phyloP scores from a whole-genome alignment of 2,113 vertebrate genomes.

The Eidolon helvum region DNA sequence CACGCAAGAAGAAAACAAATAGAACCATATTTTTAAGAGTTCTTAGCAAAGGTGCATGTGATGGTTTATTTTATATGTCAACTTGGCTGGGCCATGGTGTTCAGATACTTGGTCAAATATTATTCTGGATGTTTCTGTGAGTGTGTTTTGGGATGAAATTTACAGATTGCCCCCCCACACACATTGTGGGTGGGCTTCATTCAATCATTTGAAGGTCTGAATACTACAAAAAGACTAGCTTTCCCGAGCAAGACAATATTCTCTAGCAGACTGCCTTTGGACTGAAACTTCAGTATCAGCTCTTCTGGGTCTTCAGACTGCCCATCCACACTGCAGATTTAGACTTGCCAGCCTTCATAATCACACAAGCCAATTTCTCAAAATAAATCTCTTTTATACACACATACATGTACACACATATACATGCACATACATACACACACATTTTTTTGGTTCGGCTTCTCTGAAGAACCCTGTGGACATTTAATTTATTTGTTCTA shows the following conservation, averaged over 20 bases:
- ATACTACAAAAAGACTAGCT: not conserved
- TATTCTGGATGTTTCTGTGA: too few relatives aligned
- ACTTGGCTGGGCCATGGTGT: too few relatives aligned
- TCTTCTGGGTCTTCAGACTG: not conserved
- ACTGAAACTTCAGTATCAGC: not conserved
- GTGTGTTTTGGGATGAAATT: too few relatives aligned
- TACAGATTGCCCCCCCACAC: not conserved
- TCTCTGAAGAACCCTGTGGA: not conserved
- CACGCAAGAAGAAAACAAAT: not conserved
- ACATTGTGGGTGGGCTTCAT: not conserved
- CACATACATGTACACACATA: not conserved
- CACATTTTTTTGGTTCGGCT: not conserved
- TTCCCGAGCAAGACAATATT: not conserved
- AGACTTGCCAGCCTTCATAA: not conserved
- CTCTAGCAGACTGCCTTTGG: not conserved
- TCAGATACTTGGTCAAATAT: too few relatives aligned
- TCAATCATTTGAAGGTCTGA: not conserved
- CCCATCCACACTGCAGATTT: not conserved
- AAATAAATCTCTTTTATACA: not conserved
- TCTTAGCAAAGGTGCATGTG: not conserved
- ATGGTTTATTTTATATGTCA: slow-evolving; percentile 6
- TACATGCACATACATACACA: not conserved
- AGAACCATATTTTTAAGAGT: not conserved
- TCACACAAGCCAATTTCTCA: not conserved
- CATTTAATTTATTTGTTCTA: not conserved